Conservation (phyloP, 2,113 vertebrate genomes). For the Gambusia affinis region DNA sequence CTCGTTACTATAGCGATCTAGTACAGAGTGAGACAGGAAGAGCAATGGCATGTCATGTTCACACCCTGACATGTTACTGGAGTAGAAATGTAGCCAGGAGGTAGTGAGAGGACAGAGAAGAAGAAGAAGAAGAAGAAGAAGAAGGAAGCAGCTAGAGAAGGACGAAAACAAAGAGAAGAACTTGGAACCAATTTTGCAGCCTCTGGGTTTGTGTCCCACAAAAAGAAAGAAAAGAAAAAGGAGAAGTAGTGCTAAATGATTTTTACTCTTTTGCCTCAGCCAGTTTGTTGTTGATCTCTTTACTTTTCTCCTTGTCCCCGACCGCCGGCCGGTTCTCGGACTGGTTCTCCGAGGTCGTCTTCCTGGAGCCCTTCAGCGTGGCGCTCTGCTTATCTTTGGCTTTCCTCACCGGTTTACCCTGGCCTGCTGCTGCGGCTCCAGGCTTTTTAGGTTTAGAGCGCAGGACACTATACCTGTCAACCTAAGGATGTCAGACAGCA, state of each 20-base stretch:
- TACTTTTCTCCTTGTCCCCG: constrained; percentile 93
- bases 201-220: constrained; percentile 78
- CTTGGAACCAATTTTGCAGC: constrained; percentile 91
- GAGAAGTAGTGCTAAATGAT: constrained; percentile 86
- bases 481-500: constrained; percentile 78
- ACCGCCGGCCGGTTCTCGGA: constrained; percentile 79
- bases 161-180: constrained; percentile 76
- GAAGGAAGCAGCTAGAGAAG: constrained; percentile 14
- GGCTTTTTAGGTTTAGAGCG: constrained; percentile 95
- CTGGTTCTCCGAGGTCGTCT: constrained; percentile 84
- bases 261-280: constrained; percentile 99
- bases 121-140: constrained; percentile 11
- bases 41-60: constrained; percentile 58
- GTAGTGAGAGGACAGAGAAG: constrained; percentile 45
- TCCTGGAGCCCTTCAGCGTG: constrained; percentile 86
- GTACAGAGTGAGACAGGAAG: constrained; percentile 48
- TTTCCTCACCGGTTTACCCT: constrained; percentile 88
- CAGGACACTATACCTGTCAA: constrained; percentile 87
- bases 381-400: constrained; percentile 93
- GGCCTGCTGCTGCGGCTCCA: constrained; percentile 80
- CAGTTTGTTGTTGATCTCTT: constrained; percentile 99
- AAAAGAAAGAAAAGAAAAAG: constrained; percentile 67
- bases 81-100: constrained; percentile 51
- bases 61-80: constrained; percentile 39
- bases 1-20: constrained; percentile 47